Evolutionary conservation across 2,797 vertebrate genomes (phyloP).

Genomic region (Galagoides demidoff): DNA sequence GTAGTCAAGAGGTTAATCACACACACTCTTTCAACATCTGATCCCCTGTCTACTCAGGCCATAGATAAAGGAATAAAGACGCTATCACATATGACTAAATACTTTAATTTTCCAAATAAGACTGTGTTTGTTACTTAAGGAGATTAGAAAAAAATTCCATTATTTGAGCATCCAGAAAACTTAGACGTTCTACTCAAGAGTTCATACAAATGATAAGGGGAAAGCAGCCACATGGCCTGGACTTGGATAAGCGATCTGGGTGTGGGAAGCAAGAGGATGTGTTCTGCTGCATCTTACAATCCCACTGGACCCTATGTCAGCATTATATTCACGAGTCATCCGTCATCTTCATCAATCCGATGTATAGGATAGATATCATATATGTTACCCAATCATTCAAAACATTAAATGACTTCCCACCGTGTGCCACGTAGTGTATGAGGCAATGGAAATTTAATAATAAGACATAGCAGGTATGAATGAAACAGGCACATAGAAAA

Average conservation of each 20-base stretch:
- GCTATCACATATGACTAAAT: neutral
- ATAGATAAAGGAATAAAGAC: neutral
- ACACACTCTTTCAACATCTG: accelerated
- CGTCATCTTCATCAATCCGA: neutral
- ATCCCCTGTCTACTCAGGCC: neutral
- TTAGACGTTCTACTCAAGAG: neutral
- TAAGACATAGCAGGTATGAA: neutral
- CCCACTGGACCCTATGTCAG: neutral
- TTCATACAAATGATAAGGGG: neutral
- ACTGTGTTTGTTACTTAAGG: neutral
- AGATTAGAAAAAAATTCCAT: neutral
- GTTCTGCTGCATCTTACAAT: neutral
- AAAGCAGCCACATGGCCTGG: neutral
- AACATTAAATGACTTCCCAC: neutral
- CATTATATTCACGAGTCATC: neutral
- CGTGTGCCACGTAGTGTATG: neutral
- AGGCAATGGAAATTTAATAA: neutral
- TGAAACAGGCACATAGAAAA: neutral
- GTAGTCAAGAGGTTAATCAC: neutral
- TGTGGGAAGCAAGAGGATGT: neutral
- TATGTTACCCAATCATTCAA: neutral
- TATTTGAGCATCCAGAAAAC: neutral
- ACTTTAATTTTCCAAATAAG: neutral
- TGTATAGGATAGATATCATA: neutral
- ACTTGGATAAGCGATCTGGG: neutral